A percentile compares a stretch with the other conserved stretches of the same genome.
phyloP scores from a whole-genome alignment of 2,113 vertebrate species.

The Kryptolebias marmoratus region DNA sequence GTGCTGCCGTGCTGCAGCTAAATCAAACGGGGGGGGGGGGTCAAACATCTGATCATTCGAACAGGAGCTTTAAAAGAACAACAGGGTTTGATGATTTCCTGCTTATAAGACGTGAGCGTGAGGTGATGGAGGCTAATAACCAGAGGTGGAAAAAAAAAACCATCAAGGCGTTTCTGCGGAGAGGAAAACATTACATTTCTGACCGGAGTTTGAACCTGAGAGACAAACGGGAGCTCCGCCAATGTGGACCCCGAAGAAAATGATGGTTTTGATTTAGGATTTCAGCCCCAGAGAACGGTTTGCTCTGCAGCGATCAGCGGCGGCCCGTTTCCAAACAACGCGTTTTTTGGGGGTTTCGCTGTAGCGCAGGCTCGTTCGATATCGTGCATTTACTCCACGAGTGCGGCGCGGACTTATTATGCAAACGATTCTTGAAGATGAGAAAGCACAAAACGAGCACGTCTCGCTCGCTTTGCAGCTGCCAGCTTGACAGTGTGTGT shows the following conservation, averaged over 20 bases:
- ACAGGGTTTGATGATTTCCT: constrained; percentile 23
- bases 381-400: neutral
- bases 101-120: constrained; percentile 5
- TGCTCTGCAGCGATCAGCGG: neutral
- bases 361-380: neutral
- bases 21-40: constrained; percentile 24
- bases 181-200: constrained; percentile 15
- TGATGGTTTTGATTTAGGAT: neutral
- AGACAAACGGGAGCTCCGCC: neutral
- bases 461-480: constrained; percentile 17
- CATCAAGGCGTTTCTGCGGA: constrained; percentile 34
- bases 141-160: constrained; percentile 14
- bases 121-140: neutral
- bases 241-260: neutral
- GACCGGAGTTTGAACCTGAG: constrained; percentile 17
- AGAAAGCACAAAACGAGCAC: constrained; percentile 57
- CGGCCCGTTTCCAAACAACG: neutral
- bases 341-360: neutral
- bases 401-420: neutral
- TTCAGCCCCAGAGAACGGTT: neutral
- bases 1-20: constrained; percentile 8
- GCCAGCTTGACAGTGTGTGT: constrained; percentile 7
- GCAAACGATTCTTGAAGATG: constrained; percentile 37
- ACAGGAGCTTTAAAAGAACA: constrained; percentile 15
- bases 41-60: constrained; percentile 46